Conservation (phyloP, 92 coral and sea anemone species). For the Desmophyllum pertusum region DNA sequence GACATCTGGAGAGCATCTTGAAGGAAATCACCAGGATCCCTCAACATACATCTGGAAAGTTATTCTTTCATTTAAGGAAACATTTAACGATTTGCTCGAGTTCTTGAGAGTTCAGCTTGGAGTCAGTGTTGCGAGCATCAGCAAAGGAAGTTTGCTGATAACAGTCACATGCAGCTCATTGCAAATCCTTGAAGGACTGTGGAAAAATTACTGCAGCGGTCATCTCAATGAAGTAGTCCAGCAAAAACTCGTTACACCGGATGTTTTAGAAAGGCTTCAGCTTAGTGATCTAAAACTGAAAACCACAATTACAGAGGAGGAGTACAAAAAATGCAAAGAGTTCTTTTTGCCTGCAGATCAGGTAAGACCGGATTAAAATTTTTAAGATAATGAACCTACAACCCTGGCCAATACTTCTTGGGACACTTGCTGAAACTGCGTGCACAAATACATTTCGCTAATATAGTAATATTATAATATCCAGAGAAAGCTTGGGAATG, state of each 20-base stretch:
- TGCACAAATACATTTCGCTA: too few species aligned
- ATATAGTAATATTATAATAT: too few species aligned
- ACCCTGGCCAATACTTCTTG: too few species aligned
- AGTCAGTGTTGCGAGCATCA: not conserved
- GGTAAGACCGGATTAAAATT: not conserved
- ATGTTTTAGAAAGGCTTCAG: not conserved
- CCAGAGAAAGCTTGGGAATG: too few species aligned
- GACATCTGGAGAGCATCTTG: not conserved
- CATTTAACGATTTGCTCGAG: not conserved
- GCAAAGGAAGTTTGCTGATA: constrained; percentile 1
- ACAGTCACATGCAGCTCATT: constrained; percentile 8
- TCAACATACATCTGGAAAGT: not conserved
- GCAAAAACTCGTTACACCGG: not conserved
- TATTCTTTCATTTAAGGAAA: not conserved
- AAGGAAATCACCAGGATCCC: not conserved
- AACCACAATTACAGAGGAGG: constrained; percentile 6
- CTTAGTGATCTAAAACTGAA: not conserved
- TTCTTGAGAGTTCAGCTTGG: not conserved
- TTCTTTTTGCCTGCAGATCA: not conserved
- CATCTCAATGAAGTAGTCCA: constrained; percentile 12
- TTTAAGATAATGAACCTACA: too few species aligned
- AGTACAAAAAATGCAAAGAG: not conserved
- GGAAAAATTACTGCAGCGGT: constrained; percentile 12
- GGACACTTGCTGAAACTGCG: too few species aligned
- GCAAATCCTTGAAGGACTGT: constrained; percentile 3